Evolutionary conservation across 2,797 vertebrate species (phyloP), one percentile per base, ranked within the genome.

Genomic region (Darevskia nairensis): DNA sequence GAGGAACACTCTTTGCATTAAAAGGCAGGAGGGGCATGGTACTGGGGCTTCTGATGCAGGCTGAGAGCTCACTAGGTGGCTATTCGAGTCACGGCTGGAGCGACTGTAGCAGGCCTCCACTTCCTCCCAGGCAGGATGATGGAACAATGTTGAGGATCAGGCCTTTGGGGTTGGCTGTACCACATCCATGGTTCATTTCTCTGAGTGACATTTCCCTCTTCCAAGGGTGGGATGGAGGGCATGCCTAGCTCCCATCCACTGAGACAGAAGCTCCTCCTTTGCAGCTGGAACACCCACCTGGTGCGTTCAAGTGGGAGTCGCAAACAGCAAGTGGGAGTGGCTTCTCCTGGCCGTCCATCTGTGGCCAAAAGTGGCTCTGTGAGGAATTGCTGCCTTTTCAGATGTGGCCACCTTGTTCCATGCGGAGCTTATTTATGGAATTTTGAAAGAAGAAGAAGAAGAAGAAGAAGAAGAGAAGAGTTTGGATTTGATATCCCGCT

Each of bases 11-110:
- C 94, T 55, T 55, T 55, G 50, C 13, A 55, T 55, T 55, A 55
- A 15, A 55, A 15, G 13, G 50, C 50, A 55, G 13, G 50, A 15
- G 50, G 3, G 50, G 50, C 50, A 15, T 55, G 13, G 50, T 3
- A 55, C 3, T 55, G 50, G 50, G 50, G 1, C 50, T 13, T 55
- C 50, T 55, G 1, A 4, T 55, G 50, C 13, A 55, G 96, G 97
- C 97, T 98, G 97, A 96, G 94, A 93, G 96, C 93, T 95, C 92
- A 3, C 94, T 55, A 15, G 50, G 96, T 96, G 97, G 96, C 97
- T 97, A 98, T 98, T 98, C 98, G 97, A 95, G 92, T 89, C 5
- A 0, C 71, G 72, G 61, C 61, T 64, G 61, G 6, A 35, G 87
- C 13, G 1, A 55, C 91, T 86, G 95, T 93, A 93, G 86, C 94